phyloP scores from a whole-genome alignment of 2,888 invertebrate species.

The Eucera pruinosa region DNA sequence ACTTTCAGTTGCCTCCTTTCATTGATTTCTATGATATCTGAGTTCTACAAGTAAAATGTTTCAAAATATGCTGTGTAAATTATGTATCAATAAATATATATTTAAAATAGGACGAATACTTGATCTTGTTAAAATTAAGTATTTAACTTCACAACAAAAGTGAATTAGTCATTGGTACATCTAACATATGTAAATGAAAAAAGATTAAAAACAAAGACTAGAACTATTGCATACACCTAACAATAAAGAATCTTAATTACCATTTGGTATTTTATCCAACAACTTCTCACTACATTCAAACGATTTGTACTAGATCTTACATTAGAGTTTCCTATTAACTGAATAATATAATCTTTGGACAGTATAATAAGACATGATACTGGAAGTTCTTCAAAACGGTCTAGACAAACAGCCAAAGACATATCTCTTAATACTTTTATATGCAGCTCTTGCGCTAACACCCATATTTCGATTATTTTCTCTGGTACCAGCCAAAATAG shows the following conservation, averaged over 20 bases:
- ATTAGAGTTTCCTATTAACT: constrained; percentile 72
- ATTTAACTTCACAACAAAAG: too few species aligned
- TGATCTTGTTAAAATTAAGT: too few species aligned
- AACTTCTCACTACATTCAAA: constrained; percentile 40
- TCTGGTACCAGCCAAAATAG: constrained; percentile 70
- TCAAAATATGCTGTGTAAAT: background rate
- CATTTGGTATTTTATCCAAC: constrained; percentile 55
- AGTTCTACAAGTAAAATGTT: constrained; percentile 17
- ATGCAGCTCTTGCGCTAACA: constrained; percentile 71
- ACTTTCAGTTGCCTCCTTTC: constrained; percentile 42
- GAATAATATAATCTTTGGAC: constrained; percentile 60
- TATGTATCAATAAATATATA: background rate
- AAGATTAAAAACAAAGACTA: too few species aligned
- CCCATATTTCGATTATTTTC: constrained; percentile 73
- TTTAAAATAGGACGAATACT: too few species aligned
- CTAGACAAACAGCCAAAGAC: constrained; percentile 71
- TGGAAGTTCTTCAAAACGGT: constrained; percentile 73
- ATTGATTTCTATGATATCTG: background rate
- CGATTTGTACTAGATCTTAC: constrained; percentile 53
- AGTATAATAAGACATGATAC: constrained; percentile 47
- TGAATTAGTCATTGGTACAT: too few species aligned
- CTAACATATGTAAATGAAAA: too few species aligned
- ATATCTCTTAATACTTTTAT: constrained; percentile 68
- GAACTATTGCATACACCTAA: too few species aligned
- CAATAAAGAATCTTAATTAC: constrained; percentile 27